Percentiles rank a stretch among this genome's conserved stretches.
These are phyloP conservation scores for Motacilla alba DNA, from an alignment of 2,113 vertebrate species.

Conservation along the genomic window DNA sequence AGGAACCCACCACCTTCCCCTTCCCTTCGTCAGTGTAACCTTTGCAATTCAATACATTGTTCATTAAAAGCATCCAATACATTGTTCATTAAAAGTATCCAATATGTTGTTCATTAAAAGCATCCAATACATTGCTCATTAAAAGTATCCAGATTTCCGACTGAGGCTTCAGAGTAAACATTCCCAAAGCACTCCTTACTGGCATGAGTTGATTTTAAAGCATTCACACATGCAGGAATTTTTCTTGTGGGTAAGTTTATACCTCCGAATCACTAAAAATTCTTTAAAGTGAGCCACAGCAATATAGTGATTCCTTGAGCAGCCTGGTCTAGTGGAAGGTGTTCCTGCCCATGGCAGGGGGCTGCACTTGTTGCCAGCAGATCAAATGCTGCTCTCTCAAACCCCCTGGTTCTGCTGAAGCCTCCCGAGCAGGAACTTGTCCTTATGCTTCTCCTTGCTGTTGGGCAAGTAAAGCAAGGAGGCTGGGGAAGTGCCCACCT, in stretches of 20 bases:
- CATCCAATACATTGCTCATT: too few species aligned
- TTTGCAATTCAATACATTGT: background rate
- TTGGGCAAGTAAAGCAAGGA: background rate
- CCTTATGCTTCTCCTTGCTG: background rate
- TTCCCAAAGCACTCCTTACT: background rate
- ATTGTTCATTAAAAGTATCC: background rate
- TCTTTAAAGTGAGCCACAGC: background rate
- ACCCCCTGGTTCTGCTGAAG: background rate
- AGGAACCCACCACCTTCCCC: fast-evolving
- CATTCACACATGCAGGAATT: background rate
- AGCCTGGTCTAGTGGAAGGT: background rate
- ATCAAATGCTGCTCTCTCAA: background rate
- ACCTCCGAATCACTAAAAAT: background rate
- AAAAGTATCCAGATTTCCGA: background rate
- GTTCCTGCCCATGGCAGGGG: background rate
- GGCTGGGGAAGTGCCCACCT: background rate
- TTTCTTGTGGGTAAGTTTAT: background rate
- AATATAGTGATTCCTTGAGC: background rate
- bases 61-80: too few species aligned
- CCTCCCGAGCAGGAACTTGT: background rate
- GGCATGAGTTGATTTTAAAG: background rate
- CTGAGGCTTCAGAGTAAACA: background rate
- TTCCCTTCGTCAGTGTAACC: background rate
- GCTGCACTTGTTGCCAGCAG: background rate
- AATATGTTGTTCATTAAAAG: background rate